Base-by-base conservation (phyloP, 2,797 vertebrate species). In the Sebastes miniatus region DNA sequence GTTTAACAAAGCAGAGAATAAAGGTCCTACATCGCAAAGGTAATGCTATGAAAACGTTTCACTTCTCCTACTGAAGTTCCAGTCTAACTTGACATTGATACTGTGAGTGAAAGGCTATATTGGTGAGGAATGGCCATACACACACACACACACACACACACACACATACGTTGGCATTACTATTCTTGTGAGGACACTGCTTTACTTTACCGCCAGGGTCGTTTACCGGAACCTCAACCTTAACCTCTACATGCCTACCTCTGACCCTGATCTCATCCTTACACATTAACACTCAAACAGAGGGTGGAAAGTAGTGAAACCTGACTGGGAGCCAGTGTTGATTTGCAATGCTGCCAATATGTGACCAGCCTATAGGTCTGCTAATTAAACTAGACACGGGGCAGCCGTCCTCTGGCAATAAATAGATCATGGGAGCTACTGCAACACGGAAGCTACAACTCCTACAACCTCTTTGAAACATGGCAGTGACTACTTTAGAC, bases 211-310 rank as follows among this genome's bases (percentile, higher is more conserved):
- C 36, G 69, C 75, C 57, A 43, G 3, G 4, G 56, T 70, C 6
- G 52, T 73, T 80, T 50, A 56, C 32, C 1, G 8, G 24, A 65
- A 58, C 54, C 11, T 71, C 50, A 50, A 66, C 52, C 56, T 64
- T 75, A 68, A 80, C 84, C 68, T 87, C 82, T 10, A 22, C 77
- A 80, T 32, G 32, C 70, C 59, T n/a, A 50, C 22, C 43, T 13
- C 3, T 20, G 43, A 77, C 75, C 68, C 64, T 61, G 58, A 85
- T 25, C 79, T 75, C 69, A 77, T 85, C 69, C n/a, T 80, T 72
- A 80, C 84, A 84, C 87, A 82, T 91, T 90, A 90, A 83, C 91
- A 85, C 77, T 78, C 84, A 80, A 63, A 79, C 79, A 69, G 58
- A 79, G 47, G 22, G 81, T 69, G 66, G 83, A 84, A 84, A 86